Percentiles rank a stretch among this genome's conserved stretches.
phyloP scores from a whole-genome alignment of 2,797 vertebrate species.

The Erpetoichthys calabaricus region DNA sequence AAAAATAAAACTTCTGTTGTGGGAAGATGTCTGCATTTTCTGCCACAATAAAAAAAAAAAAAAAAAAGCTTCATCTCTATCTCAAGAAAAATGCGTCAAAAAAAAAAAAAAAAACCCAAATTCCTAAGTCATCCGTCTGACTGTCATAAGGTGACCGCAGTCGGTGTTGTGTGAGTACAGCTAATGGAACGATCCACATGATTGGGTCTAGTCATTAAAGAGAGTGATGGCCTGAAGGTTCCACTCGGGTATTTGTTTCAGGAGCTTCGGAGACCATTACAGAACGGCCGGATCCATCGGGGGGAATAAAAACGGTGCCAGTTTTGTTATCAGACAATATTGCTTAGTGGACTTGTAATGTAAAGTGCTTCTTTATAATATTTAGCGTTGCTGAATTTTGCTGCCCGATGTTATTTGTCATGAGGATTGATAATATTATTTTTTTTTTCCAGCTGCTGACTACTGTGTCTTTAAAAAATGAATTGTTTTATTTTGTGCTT shows the following conservation, averaged over 20 bases:
- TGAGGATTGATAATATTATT: too few relatives aligned
- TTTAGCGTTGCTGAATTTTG: neutral
- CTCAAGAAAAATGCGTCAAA: too few relatives aligned
- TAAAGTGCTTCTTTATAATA: too few relatives aligned
- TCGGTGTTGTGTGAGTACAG: neutral
- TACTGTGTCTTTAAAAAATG: too few relatives aligned
- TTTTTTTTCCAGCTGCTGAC: too few relatives aligned
- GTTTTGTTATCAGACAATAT: neutral
- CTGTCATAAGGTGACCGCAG: neutral
- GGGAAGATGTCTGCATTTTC: too few relatives aligned
- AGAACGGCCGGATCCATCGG: neutral
- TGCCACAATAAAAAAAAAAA: too few relatives aligned
- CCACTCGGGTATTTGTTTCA: constrained; percentile 1
- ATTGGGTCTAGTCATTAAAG: constrained; percentile 2
- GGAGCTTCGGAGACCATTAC: neutral
- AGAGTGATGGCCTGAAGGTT: constrained; percentile 5
- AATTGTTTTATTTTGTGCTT: too few relatives aligned
- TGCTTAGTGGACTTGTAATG: constrained; percentile 2
- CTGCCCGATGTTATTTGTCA: neutral
- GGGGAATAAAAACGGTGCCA: neutral
- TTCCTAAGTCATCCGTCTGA: neutral
- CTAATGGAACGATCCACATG: constrained; percentile 6
- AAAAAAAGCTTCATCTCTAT: too few relatives aligned
- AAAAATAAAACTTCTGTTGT: too few relatives aligned
- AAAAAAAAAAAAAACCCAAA: too few relatives aligned